These are phyloP conservation scores for Semnopithecus entellus DNA, from an alignment of 2,113 vertebrate species.

Conservation along the genomic window DNA sequence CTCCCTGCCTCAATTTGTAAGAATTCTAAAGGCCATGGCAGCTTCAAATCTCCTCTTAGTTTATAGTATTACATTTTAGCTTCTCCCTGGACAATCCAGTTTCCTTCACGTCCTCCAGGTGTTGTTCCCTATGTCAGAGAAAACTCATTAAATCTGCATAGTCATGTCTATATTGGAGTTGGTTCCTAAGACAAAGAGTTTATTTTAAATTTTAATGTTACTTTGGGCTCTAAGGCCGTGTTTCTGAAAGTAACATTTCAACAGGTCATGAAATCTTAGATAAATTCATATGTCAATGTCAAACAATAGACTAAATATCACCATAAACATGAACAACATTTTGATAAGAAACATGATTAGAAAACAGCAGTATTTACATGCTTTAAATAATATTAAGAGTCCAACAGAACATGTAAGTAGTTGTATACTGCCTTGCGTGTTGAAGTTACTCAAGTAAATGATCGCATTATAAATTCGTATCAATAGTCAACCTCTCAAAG, in stretches of 20 bases:
- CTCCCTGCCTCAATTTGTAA: neutral
- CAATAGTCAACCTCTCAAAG: neutral
- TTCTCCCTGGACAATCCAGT: neutral
- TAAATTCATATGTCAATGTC: neutral
- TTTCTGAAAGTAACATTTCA: slow-evolving; percentile 30
- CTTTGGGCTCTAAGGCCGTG: neutral
- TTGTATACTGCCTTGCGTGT: neutral
- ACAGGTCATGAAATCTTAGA: neutral
- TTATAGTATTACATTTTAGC: neutral
- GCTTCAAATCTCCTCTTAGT: neutral
- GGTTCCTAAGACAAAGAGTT: neutral
- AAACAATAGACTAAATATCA: neutral
- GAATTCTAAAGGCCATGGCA: neutral
- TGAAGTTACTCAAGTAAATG: neutral
- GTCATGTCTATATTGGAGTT: neutral
- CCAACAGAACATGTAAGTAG: neutral
- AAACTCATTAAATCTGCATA: neutral
- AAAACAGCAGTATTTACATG: slow-evolving; percentile 4
- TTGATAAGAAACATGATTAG: slow-evolving; percentile 10
- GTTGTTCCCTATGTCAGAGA: neutral
- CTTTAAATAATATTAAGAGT: neutral
- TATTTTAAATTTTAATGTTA: neutral
- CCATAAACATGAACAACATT: neutral
- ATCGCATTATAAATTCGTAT: neutral
- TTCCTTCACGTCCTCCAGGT: neutral